Percentiles rank a stretch among this genome's conserved stretches.
These are phyloP conservation scores for Melanotaenia parkinsoni DNA, from an alignment of 2,797 vertebrate species.

Conservation along the genomic window DNA sequence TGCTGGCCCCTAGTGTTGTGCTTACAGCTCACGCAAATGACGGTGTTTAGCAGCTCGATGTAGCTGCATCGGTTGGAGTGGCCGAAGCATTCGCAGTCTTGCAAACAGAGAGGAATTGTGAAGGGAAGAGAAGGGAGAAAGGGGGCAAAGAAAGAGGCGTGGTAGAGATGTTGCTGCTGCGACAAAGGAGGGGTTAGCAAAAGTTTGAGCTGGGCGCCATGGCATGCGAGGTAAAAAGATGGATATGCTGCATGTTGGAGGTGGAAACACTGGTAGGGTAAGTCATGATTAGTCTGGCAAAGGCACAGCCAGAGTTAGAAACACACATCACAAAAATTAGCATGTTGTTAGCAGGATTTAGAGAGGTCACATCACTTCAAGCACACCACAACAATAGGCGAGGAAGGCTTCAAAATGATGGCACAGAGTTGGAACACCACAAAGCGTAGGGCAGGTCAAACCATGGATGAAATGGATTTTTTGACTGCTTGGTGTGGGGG, in stretches of 20 bases:
- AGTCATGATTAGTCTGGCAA: constrained; percentile 57
- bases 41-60: constrained; percentile 98
- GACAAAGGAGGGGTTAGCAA: constrained; percentile 70
- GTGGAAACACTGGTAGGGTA: constrained; percentile 30
- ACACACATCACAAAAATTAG: constrained; percentile 54
- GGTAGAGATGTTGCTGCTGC: constrained; percentile 59
- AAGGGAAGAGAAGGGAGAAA: constrained; percentile 27
- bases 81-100: constrained; percentile 99
- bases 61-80: constrained; percentile 99
- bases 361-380: constrained; percentile 78
- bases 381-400: constrained; percentile 75
- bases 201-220: constrained; percentile 79
- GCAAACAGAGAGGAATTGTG: constrained; percentile 90
- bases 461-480: constrained; percentile 62
- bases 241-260: constrained; percentile 53
- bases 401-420: constrained; percentile 48
- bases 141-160: constrained; percentile 58
- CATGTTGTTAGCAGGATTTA: constrained; percentile 57
- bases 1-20: constrained; percentile 99
- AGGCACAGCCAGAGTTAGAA: constrained; percentile 64
- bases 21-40: constrained; percentile 99
- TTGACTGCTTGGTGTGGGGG: constrained; percentile 18
- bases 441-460: constrained; percentile 55
- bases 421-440: constrained; percentile 61
- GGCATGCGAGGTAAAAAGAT: constrained; percentile 88